phyloP scores from a whole-genome alignment of 2,888 invertebrate genomes.

The Chloromyia formosa region DNA sequence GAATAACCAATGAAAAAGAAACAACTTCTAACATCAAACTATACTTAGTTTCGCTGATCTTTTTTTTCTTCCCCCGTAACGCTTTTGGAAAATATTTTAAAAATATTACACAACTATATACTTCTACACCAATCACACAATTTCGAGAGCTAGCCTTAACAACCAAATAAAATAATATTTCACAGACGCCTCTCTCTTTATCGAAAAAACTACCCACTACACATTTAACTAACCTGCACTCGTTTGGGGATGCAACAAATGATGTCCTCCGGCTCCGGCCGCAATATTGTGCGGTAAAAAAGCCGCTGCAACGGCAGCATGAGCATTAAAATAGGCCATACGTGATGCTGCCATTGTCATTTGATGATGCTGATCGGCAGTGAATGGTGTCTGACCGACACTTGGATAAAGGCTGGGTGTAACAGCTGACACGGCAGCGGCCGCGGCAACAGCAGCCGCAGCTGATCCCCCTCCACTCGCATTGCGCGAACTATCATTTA shows the following conservation, averaged over 20 bases:
- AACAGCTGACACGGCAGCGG: conserved; percentile 53
- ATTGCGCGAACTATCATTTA: conserved; percentile 53
- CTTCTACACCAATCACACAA: no score
- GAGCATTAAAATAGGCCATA: conserved; percentile 91
- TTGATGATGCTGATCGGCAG: conserved; percentile 60
- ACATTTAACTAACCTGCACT: conserved; percentile 58
- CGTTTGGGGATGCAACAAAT: conserved; percentile 62
- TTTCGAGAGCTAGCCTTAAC: no score
- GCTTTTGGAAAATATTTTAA: no score
- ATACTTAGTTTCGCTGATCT: no score
- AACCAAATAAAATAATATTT: no score
- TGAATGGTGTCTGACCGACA: conserved; percentile 53
- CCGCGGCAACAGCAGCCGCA: conserved; percentile 53
- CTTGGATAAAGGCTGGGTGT: conserved; percentile 53
- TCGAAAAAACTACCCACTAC: no score
- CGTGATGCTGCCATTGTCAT: conserved; percentile 71
- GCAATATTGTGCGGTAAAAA: conserved; percentile 78
- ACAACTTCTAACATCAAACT: no score
- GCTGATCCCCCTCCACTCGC: conserved; percentile 43
- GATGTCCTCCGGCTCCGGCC: conserved; percentile 63
- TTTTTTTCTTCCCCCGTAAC: no score
- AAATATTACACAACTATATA: no score
- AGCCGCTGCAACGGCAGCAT: conserved; percentile 90
- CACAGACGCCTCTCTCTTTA: no score
- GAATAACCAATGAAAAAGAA: no score